Percentiles rank a stretch among this genome's conserved stretches.
These are phyloP conservation scores for Macaca fascicularis DNA, from an alignment of 2,113 vertebrate genomes.

Conservation along the genomic window T2T-MFA8v1.1 NC_088388.1:4905501-4906000, in stretches of 20 bases:
- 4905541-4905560: not conserved
- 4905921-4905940: accelerated
- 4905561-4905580: too few species aligned
- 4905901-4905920: accelerated
- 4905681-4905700: too few species aligned
- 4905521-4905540: accelerated
- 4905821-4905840: not conserved
- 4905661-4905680: too few species aligned
- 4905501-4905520: not conserved
- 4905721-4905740: accelerated
- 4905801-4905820: not conserved
- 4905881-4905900: not conserved
- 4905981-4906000: accelerated
- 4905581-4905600: not conserved
- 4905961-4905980: accelerated
- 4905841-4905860: not conserved
- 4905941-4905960: accelerated
- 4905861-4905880: too few species aligned
- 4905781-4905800: not conserved
- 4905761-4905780: accelerated
- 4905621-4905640: not conserved
- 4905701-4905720: too few species aligned
- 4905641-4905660: accelerated
- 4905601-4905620: not conserved
- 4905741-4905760: accelerated